These are phyloP conservation scores for Heliothis virescens DNA, from an alignment of 1,140 invertebrate genomes.

Conservation along the genomic window DNA sequence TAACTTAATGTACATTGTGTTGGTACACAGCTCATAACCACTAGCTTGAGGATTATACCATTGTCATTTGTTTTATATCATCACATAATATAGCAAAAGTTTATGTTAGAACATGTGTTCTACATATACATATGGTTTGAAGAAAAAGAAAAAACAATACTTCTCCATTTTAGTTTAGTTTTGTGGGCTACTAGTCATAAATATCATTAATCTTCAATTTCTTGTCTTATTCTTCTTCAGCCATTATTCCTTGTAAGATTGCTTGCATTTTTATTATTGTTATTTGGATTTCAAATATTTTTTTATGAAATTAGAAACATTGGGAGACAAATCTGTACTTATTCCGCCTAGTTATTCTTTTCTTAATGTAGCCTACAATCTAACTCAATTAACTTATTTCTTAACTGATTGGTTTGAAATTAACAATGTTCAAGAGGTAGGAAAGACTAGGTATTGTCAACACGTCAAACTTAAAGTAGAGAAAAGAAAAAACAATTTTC, in stretches of 20 bases:
- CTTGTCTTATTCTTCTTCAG: background rate
- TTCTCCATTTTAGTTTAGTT: conserved; percentile 3
- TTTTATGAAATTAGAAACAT: too few relatives aligned
- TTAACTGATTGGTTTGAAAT: too few relatives aligned
- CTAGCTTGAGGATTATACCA: conserved; percentile 57
- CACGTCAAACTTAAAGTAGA: too few relatives aligned
- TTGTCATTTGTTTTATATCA: conserved; percentile 54
- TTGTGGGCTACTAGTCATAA: conserved; percentile 19
- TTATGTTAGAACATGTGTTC: background rate
- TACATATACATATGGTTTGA: background rate
- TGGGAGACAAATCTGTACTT: too few relatives aligned
- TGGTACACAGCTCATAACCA: conserved; percentile 63
- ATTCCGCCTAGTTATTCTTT: too few relatives aligned
- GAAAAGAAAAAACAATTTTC: too few relatives aligned
- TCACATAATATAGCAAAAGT: conserved; percentile 29
- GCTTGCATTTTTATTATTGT: background rate
- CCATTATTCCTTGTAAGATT: too few relatives aligned
- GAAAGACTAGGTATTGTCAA: too few relatives aligned
- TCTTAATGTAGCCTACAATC: too few relatives aligned
- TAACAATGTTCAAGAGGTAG: too few relatives aligned
- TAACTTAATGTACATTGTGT: conserved; percentile 54
- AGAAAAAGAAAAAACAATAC: background rate
- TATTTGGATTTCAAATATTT: background rate
- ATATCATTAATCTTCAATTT: background rate
- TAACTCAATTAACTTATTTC: too few relatives aligned